Evolutionary conservation across 1,140 invertebrate species (phyloP).

Genomic region (Cherax destructor): DNA sequence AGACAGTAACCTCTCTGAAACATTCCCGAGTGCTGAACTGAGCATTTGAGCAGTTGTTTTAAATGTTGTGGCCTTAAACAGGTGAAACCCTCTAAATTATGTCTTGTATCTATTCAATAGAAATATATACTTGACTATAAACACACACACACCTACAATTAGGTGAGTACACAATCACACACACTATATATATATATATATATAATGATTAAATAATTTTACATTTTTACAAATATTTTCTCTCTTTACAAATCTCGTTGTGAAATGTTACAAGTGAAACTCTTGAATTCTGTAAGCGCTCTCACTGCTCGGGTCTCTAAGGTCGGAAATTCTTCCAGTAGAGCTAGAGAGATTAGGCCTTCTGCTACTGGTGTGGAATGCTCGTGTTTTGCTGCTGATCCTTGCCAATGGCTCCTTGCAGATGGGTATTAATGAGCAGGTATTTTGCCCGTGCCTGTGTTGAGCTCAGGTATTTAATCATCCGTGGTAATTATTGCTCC

Average conservation of each 20-base stretch:
- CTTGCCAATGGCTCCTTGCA: background rate
- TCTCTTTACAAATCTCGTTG: background rate
- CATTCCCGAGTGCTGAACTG: no score
- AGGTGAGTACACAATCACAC: no score
- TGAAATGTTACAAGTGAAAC: background rate
- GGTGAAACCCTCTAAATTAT: no score
- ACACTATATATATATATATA: background rate
- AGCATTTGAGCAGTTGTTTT: no score
- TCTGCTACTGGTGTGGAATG: background rate
- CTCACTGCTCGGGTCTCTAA: background rate
- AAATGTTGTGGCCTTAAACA: no score
- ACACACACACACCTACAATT: no score
- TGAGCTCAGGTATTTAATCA: constrained; percentile 42
- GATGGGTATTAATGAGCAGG: constrained; percentile 16
- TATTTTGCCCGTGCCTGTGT: constrained; percentile 20
- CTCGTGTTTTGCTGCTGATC: background rate
- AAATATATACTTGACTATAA: no score
- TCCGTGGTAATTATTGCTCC: constrained; percentile 10
- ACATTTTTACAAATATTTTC: background rate
- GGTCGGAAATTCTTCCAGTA: background rate
- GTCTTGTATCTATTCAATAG: no score
- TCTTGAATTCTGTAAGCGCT: background rate
- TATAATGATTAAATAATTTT: background rate
- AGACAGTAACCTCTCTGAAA: no score
- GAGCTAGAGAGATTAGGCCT: background rate